A percentile compares a stretch with the other conserved stretches of the same genome.
Evolutionary conservation across 2,797 vertebrate genomes (phyloP).

Genomic region (Trachurus trachurus): DNA sequence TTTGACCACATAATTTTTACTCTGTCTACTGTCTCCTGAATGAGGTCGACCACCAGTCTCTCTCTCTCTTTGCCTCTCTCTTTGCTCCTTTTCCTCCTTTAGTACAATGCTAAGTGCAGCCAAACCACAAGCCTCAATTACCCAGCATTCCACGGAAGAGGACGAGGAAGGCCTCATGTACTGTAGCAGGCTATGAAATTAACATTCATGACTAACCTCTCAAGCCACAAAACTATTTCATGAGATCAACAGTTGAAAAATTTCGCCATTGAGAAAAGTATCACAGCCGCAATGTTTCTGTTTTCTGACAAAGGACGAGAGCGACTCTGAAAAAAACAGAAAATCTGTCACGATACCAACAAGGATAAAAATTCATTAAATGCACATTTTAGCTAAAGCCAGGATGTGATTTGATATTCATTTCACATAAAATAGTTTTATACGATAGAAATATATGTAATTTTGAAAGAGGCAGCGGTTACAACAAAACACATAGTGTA

Average conservation of each 20-base stretch:
- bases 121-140: conserved; percentile 74
- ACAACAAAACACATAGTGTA: not conserved
- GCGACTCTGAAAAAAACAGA: not conserved
- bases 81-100: conserved; percentile 41
- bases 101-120: conserved; percentile 26
- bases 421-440: not conserved
- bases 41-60: conserved; percentile 62
- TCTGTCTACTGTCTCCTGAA: conserved; percentile 61
- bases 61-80: conserved; percentile 23
- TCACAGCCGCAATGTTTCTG: not conserved
- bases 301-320: conserved; percentile 11
- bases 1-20: conserved; percentile 67
- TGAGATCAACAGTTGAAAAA: conserved; percentile 43
- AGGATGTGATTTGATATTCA: not conserved
- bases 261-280: conserved; percentile 39
- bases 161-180: conserved; percentile 57
- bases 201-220: conserved; percentile 69
- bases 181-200: conserved; percentile 57
- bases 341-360: not conserved
- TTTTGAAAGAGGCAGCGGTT: not conserved
- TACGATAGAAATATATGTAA: not conserved
- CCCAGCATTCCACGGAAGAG: conserved; percentile 69
- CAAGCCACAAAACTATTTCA: conserved; percentile 51
- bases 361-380: not conserved
- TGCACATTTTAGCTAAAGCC: not conserved